phyloP scores from a whole-genome alignment of 2,113 vertebrate genomes.

The Phoxinus phoxinus region DNA sequence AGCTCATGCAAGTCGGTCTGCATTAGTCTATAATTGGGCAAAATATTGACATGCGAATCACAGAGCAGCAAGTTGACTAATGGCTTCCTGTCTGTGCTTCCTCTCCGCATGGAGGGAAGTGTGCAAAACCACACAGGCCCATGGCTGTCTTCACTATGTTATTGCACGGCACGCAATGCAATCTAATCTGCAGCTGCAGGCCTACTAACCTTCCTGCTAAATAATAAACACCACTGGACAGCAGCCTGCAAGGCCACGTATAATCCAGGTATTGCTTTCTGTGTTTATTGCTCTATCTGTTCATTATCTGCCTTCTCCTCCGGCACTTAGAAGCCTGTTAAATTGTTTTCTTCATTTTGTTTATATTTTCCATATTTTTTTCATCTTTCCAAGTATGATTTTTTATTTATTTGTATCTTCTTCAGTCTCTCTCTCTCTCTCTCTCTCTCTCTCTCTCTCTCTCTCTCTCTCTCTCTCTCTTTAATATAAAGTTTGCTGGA shows the following conservation, averaged over 20 bases:
- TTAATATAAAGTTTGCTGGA: slow-evolving; percentile 41
- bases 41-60: slow-evolving; percentile 72
- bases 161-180: slow-evolving; percentile 73
- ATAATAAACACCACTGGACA: slow-evolving; percentile 80
- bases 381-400: slow-evolving; percentile 5
- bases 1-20: slow-evolving; percentile 56
- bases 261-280: slow-evolving; percentile 80
- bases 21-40: slow-evolving; percentile 59
- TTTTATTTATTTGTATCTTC: slow-evolving; percentile 14
- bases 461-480: not conserved
- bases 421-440: not conserved
- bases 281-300: slow-evolving; percentile 80
- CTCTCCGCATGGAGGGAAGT: slow-evolving; percentile 64
- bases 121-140: slow-evolving; percentile 54
- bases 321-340: slow-evolving; percentile 69
- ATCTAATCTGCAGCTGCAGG: slow-evolving; percentile 81
- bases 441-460: slow-evolving; percentile 3
- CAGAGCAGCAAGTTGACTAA: slow-evolving; percentile 71
- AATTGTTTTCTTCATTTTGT: slow-evolving; percentile 65
- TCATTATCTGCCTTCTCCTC: slow-evolving; percentile 77
- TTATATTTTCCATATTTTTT: slow-evolving; percentile 39
- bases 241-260: slow-evolving; percentile 72
- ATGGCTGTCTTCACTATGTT: slow-evolving; percentile 73
- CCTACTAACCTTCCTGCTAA: slow-evolving; percentile 76
- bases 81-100: slow-evolving; percentile 73